Percentiles rank a stretch among this genome's conserved stretches.
phyloP scores from a whole-genome alignment of 2,797 vertebrate species.

The Heteromormyrus szaboi region DNA sequence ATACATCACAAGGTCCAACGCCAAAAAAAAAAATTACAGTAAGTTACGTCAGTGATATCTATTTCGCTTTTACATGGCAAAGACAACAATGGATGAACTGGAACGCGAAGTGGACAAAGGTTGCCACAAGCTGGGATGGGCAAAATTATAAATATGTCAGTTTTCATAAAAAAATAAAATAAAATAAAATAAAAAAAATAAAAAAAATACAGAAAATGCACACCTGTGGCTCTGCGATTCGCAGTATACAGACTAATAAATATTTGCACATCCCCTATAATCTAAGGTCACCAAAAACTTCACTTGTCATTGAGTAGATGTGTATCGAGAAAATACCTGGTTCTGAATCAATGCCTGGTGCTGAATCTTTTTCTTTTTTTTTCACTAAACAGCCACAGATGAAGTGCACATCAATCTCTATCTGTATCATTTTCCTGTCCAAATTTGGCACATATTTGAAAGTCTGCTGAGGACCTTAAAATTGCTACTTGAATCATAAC shows the following conservation, averaged over 20 bases:
- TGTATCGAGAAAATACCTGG: constrained; percentile 58
- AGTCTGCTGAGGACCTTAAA: constrained; percentile 8
- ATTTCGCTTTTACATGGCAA: constrained; percentile 77
- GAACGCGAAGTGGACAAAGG: constrained; percentile 61
- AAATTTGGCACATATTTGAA: constrained; percentile 36
- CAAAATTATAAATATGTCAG: constrained; percentile 43
- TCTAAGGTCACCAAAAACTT: constrained; percentile 72
- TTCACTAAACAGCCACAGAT: constrained; percentile 30
- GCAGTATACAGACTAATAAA: constrained; percentile 79
- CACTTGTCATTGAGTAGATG: constrained; percentile 68
- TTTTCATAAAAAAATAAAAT: constrained; percentile 39
- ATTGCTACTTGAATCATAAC: constrained; percentile 5
- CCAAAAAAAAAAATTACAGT: constrained; percentile 80
- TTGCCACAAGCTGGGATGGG: constrained; percentile 68
- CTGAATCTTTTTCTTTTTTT: constrained; percentile 22
- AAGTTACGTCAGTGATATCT: constrained; percentile 86
- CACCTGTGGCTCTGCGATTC: constrained; percentile 64
- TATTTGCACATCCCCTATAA: constrained; percentile 88
- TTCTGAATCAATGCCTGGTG: constrained; percentile 39
- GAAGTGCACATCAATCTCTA: constrained; percentile 11
- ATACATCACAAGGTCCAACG: constrained; percentile 89
- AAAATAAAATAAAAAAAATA: constrained; percentile 26
- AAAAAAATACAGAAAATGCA: constrained; percentile 57
- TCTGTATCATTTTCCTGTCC: constrained; percentile 22
- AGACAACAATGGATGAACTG: constrained; percentile 73